Conservation (phyloP, 2,888 invertebrate genomes). For the Pseudanteris insignis region DNA sequence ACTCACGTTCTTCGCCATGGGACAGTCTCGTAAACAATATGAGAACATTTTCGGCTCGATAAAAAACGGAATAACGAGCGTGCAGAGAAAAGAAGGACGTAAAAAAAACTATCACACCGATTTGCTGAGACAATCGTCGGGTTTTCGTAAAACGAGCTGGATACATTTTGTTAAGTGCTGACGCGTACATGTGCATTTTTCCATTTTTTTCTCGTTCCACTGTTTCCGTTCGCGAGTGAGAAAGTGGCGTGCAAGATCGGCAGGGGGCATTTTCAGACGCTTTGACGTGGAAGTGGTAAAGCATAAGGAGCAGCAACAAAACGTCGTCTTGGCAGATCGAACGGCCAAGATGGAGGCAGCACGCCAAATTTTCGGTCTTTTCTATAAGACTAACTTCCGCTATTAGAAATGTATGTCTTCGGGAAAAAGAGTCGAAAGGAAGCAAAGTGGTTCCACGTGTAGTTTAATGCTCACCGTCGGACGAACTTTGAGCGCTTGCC, state of each 20-base stretch:
- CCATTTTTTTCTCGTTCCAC: too few species aligned
- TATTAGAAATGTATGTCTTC: slow-evolving; percentile 33
- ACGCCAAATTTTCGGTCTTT: slow-evolving; percentile 38
- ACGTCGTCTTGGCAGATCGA: slow-evolving; percentile 17
- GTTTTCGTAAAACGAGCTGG: slow-evolving; percentile 41
- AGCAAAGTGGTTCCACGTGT: slow-evolving; percentile 5
- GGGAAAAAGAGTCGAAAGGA: slow-evolving; percentile 13
- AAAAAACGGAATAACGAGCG: background rate
- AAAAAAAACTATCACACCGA: slow-evolving; percentile 37
- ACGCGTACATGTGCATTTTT: slow-evolving; percentile 52
- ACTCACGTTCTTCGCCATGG: background rate
- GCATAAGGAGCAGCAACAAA: slow-evolving; percentile 20
- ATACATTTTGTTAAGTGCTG: slow-evolving; percentile 58
- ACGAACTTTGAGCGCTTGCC: slow-evolving; percentile 9
- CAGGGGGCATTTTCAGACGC: slow-evolving; percentile 3
- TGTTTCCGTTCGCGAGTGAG: too few species aligned
- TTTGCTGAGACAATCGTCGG: slow-evolving; percentile 49
- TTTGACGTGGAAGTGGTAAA: slow-evolving; percentile 15
- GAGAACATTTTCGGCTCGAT: slow-evolving; percentile 4
- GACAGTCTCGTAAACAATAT: background rate
- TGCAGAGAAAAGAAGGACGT: too few species aligned
- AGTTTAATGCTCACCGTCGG: background rate
- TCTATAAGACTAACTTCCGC: slow-evolving; percentile 38
- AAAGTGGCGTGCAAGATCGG: slow-evolving; percentile 19
- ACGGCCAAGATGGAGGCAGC: slow-evolving; percentile 24